A percentile compares a stretch with the other conserved stretches of the same genome.
Evolutionary conservation across 2,888 invertebrate species (phyloP).

Genomic region (Acleris literana): DNA sequence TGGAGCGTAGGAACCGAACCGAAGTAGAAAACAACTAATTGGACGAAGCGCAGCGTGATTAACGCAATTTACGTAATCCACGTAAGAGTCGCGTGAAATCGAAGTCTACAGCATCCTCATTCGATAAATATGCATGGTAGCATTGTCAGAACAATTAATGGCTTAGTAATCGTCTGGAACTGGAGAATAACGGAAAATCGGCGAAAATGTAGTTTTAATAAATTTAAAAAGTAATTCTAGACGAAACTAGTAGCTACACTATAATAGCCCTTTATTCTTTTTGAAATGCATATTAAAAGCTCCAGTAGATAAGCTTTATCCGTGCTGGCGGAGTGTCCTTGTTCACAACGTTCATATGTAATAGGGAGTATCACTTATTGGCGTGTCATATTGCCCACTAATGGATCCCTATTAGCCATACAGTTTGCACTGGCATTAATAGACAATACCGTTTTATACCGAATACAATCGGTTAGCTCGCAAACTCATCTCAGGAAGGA

Average conservation of each 20-base stretch:
- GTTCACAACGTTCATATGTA: slow-evolving; percentile 24
- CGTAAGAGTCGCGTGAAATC: slow-evolving; percentile 8
- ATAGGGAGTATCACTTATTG: slow-evolving; percentile 22
- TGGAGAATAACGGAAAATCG: no score
- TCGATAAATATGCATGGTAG: background rate
- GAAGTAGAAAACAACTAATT: slow-evolving; percentile 7
- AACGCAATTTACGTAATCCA: slow-evolving; percentile 10
- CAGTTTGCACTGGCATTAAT: slow-evolving; percentile 21
- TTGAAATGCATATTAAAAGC: no score
- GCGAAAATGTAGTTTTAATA: no score
- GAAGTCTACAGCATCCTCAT: background rate
- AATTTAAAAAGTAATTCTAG: no score
- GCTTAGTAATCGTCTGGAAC: background rate
- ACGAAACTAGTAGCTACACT: no score
- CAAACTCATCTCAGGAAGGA: slow-evolving; percentile 1
- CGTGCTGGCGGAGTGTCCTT: slow-evolving; percentile 11
- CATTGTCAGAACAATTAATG: background rate
- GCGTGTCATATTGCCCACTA: slow-evolving; percentile 24
- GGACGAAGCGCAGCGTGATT: background rate
- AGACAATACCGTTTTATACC: slow-evolving; percentile 9
- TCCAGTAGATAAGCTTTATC: no score
- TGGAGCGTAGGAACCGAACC: background rate
- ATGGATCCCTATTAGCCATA: slow-evolving; percentile 30
- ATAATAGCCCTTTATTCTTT: no score
- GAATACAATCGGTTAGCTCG: slow-evolving; percentile 14